Percentiles rank a stretch among this genome's conserved stretches.
Evolutionary conservation across 2,113 vertebrate species (phyloP).

Genomic region (Aptenodytes patagonicus): DNA sequence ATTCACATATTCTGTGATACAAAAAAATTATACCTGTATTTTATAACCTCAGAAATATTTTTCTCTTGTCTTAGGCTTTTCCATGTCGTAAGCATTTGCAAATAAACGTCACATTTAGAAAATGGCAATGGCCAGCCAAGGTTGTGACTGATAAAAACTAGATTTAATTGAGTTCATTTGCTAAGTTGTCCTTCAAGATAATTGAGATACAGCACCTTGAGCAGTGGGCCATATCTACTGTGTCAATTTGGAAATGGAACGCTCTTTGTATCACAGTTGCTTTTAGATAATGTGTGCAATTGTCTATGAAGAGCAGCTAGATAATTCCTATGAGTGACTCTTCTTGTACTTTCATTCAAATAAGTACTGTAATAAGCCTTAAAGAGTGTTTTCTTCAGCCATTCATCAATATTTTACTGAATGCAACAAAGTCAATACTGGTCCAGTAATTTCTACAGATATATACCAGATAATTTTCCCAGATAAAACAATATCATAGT

Average conservation of each 20-base stretch:
- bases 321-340: slow-evolving; percentile 43
- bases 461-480: neutral
- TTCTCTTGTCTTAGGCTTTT: neutral
- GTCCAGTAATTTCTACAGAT: slow-evolving; percentile 16
- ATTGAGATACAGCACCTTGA: slow-evolving; percentile 45
- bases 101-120: neutral
- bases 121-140: neutral
- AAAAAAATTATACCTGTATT: neutral
- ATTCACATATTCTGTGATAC: neutral
- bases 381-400: slow-evolving; percentile 50
- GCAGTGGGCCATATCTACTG: slow-evolving; percentile 30
- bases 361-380: slow-evolving; percentile 35
- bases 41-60: neutral
- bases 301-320: slow-evolving; percentile 64
- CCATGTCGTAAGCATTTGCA: neutral
- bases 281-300: slow-evolving; percentile 68
- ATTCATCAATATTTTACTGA: slow-evolving; percentile 53
- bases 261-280: slow-evolving; percentile 13
- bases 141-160: slow-evolving; percentile 40
- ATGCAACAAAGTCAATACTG: neutral
- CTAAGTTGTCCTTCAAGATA: slow-evolving; percentile 54
- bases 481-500: neutral
- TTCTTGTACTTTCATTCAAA: slow-evolving; percentile 56
- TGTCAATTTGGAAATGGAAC: slow-evolving; percentile 51
- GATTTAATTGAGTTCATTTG: slow-evolving; percentile 41